Percentiles rank a stretch among this genome's conserved stretches.
Conservation (phyloP, 2,113 vertebrate species). For the Melospiza melodia region DNA sequence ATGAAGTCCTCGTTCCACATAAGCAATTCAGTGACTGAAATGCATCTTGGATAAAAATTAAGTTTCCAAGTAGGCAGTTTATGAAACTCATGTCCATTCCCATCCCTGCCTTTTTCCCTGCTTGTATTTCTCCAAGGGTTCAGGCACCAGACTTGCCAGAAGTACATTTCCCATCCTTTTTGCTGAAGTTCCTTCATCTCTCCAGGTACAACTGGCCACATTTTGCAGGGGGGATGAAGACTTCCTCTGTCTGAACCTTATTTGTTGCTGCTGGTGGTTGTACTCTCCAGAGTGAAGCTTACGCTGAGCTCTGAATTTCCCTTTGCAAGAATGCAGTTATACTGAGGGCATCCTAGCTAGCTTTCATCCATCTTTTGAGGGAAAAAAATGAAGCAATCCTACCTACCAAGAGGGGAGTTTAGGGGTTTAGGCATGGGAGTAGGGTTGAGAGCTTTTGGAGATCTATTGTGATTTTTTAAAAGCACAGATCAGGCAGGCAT, state of each 20-base stretch:
- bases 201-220: accelerated
- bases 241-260: not conserved
- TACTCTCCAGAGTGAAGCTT: not conserved
- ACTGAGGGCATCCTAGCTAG: not conserved
- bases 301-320: not conserved
- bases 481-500: not conserved
- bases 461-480: not conserved
- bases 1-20: not conserved
- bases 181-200: not conserved
- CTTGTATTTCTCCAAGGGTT: not conserved
- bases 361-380: not conserved
- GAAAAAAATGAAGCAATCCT: not conserved
- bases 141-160: not conserved
- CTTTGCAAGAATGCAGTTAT: not conserved
- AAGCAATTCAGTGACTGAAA: not conserved
- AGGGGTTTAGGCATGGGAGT: not conserved
- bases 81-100: not conserved
- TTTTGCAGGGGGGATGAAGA: not conserved
- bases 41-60: not conserved
- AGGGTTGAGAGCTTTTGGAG: accelerated
- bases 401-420: not conserved
- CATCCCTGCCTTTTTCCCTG: not conserved
- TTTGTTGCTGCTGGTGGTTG: not conserved
- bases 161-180: not conserved
- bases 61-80: not conserved